Evolutionary conservation across 2,888 invertebrate genomes (phyloP), one percentile per base, ranked within the genome.

Genomic region (Litoditis marina): DNA sequence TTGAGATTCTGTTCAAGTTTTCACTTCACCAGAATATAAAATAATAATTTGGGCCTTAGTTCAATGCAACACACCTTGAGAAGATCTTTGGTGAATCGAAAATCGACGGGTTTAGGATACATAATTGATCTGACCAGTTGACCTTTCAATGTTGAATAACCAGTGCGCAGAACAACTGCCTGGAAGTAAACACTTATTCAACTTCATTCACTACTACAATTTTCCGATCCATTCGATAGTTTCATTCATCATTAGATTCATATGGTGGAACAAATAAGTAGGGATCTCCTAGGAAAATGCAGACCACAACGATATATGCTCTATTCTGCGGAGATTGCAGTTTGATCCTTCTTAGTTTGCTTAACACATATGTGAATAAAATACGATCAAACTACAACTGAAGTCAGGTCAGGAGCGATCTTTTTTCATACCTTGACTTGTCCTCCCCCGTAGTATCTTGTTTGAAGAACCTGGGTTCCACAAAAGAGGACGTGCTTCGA

Each of bases 391-490:
- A 36, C n/a, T 16, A 36, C 1, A 36, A 36, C n/a, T 16, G n/a
- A 36, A n/a, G 39, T 36, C 1, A n/a, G 11, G 11, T 36, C 39
- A 16, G 13, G 39, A 36, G 13, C 36, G 36, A 36, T 42, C 53
- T 60, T 50, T 6, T 16, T 47, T 49, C 61, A 19, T 31, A 75
- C 75, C 61, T 73, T 72, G 27, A 82, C 80, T 34, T 73, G 78
- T 44, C 82, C 71, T 25, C 78, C 79, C 16, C 68, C 66, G 77
- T 85, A 86, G 81, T 83, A 85, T 60, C 92, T 87, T 2, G 92
- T 92, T 85, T 94, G 94, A 69, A 94, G 89, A 36, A 94, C 89
- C 67, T 88, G 88, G 0, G 94, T 94, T 11, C 94, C 94, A 74
- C 91, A 89, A 85, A 90, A 94, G n/a, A 94, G 85, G 0, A 91